Evolutionary conservation across 2,888 invertebrate species (phyloP).

Genomic region (Oscheius sp.): DNA sequence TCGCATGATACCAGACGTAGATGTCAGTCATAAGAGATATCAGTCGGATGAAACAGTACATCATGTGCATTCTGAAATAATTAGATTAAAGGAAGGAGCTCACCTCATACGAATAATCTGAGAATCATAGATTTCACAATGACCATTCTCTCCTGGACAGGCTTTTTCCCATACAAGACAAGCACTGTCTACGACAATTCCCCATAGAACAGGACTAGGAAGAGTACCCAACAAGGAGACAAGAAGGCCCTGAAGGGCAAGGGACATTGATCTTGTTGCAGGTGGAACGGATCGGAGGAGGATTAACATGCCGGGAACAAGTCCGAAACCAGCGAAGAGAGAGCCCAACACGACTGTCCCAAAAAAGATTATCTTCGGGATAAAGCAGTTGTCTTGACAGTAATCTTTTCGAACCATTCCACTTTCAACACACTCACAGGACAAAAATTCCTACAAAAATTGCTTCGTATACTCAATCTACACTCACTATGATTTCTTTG

Average conservation of each 20-base stretch:
- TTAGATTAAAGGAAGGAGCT: background rate
- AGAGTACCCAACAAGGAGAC: slow-evolving; percentile 68
- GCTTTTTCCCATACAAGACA: slow-evolving; percentile 71
- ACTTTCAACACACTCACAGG: slow-evolving; percentile 61
- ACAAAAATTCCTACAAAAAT: slow-evolving; percentile 56
- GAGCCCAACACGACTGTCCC: slow-evolving; percentile 63
- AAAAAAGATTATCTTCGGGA: slow-evolving; percentile 61
- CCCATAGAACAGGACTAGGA: slow-evolving; percentile 72
- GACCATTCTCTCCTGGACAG: slow-evolving; percentile 66
- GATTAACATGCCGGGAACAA: slow-evolving; percentile 59
- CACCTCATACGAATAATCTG: slow-evolving; percentile 60
- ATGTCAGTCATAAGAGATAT: slow-evolving; percentile 64
- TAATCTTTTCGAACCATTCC: slow-evolving; percentile 62
- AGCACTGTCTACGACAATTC: slow-evolving; percentile 71
- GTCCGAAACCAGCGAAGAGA: slow-evolving; percentile 61
- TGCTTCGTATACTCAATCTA: background rate
- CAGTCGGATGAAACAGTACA: slow-evolving; percentile 59
- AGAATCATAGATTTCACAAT: slow-evolving; percentile 71
- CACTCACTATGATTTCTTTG: no score
- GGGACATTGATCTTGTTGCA: slow-evolving; percentile 60
- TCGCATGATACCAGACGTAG: slow-evolving; percentile 67
- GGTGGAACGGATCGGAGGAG: slow-evolving; percentile 65
- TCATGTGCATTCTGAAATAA: slow-evolving; percentile 60
- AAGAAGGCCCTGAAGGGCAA: slow-evolving; percentile 68
- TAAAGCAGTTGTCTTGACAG: slow-evolving; percentile 61